Evolutionary conservation across 1,140 invertebrate genomes (phyloP).

Genomic region (Pteromalus puparum): DNA sequence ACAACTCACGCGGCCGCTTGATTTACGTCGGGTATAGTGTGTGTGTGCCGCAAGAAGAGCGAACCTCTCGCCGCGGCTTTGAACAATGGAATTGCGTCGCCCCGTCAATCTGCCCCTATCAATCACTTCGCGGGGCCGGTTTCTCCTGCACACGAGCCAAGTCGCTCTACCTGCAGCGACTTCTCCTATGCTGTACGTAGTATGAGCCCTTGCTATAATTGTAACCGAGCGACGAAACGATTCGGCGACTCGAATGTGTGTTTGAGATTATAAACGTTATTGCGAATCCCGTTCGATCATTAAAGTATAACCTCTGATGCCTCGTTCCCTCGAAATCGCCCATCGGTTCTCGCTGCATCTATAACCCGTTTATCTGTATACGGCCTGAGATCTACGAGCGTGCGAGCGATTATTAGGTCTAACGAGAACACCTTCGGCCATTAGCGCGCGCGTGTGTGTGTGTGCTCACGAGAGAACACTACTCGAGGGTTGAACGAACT

Average conservation of each 20-base stretch:
- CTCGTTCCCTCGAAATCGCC: slow-evolving; percentile 15
- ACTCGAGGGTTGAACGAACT: slow-evolving; percentile 13
- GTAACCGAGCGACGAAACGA: no score
- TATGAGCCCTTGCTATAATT: neutral
- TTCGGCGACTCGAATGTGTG: no score
- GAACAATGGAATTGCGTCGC: slow-evolving; percentile 74
- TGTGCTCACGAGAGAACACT: no score
- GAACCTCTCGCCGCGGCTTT: slow-evolving; percentile 55
- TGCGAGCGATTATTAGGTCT: slow-evolving; percentile 51
- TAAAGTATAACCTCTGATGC: no score
- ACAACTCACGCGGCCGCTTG: slow-evolving; percentile 34
- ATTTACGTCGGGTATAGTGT: slow-evolving; percentile 44
- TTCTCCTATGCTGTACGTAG: no score
- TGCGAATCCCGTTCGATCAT: no score
- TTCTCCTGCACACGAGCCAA: slow-evolving; percentile 50
- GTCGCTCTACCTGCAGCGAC: neutral
- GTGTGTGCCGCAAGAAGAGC: neutral
- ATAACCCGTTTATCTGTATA: neutral
- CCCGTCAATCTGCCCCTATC: slow-evolving; percentile 73
- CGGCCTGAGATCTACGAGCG: slow-evolving; percentile 47
- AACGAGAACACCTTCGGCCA: slow-evolving; percentile 32
- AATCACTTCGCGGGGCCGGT: slow-evolving; percentile 65
- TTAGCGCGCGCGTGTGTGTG: neutral
- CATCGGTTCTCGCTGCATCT: no score
- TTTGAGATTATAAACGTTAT: no score